These are phyloP conservation scores for Malthinus flaveolus DNA, from an alignment of 2,888 invertebrate genomes.

Conservation along the genomic window DNA sequence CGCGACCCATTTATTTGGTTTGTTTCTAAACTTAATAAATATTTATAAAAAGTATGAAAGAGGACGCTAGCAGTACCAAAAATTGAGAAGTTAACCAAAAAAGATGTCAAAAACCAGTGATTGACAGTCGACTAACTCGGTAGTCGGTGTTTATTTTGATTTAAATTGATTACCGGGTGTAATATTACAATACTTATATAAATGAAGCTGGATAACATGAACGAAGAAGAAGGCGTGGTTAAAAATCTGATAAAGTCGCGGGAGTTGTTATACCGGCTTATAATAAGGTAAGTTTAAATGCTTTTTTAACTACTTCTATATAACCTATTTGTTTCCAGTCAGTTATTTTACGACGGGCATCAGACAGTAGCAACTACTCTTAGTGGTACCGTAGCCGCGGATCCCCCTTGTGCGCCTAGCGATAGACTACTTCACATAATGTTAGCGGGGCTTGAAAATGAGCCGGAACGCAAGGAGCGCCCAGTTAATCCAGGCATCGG, in stretches of 20 bases:
- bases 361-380: constrained; percentile 88
- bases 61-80: no score
- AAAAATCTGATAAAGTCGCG: constrained; percentile 85
- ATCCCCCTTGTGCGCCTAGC: constrained; percentile 94
- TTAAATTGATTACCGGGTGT: background rate
- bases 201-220: constrained; percentile 26
- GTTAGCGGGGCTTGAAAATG: constrained; percentile 81
- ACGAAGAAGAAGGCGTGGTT: constrained; percentile 63
- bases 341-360: constrained; percentile 96
- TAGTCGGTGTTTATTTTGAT: background rate
- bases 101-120: background rate
- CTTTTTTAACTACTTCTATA: background rate
- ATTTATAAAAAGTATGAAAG: no score
- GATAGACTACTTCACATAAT: constrained; percentile 88
- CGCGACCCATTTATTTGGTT: no score
- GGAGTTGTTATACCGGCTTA: constrained; percentile 86
- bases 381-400: constrained; percentile 82
- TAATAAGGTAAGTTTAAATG: constrained; percentile 73
- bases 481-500: constrained; percentile 62
- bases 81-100: no score
- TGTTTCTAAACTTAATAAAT: no score
- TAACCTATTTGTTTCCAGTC: constrained; percentile 61
- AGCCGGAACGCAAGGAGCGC: constrained; percentile 73
- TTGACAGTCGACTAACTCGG: background rate
- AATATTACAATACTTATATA: constrained; percentile 3